Percentiles rank a stretch among this genome's conserved stretches.
Conservation (phyloP, 2,113 vertebrate species). For the Caranx melampygus region DNA sequence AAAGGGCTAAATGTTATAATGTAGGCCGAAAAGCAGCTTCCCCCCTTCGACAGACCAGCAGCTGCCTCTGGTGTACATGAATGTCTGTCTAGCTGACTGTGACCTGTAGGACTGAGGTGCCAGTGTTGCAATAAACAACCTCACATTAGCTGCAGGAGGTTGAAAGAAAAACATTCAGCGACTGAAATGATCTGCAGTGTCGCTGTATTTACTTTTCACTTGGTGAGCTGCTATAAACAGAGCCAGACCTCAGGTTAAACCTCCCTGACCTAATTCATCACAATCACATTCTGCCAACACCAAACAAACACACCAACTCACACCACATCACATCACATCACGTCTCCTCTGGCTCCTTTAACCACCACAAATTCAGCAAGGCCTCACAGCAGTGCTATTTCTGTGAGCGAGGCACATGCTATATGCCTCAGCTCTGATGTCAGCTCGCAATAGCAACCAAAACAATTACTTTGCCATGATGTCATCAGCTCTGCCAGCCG, state of each 20-base stretch:
- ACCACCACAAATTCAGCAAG: conserved; percentile 27
- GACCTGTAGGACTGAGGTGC: not conserved
- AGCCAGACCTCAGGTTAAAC: conserved; percentile 1
- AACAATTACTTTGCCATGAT: conserved; percentile 72
- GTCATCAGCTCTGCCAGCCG: conserved; percentile 47
- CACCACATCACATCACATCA: not conserved
- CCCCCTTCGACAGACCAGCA: no score
- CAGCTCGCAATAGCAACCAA: conserved; percentile 62
- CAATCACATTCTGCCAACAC: conserved; percentile 37
- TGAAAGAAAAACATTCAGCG: conserved; percentile 2
- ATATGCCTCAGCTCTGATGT: conserved; percentile 63
- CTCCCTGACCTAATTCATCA: conserved; percentile 6
- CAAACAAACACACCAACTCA: conserved; percentile 13
- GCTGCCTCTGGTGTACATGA: not conserved
- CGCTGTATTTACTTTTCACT: not conserved
- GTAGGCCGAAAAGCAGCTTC: no score
- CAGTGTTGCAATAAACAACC: conserved; percentile 19
- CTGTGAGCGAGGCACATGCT: conserved; percentile 56
- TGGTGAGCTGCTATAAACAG: not conserved
- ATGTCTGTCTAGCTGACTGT: conserved; percentile 20
- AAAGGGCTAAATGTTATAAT: no score
- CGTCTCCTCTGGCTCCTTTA: conserved; percentile 35
- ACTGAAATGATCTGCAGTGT: not conserved
- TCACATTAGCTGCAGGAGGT: not conserved
- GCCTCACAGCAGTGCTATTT: conserved; percentile 69